phyloP scores from a whole-genome alignment of 2,888 invertebrate species.

The Sesia apiformis region DNA sequence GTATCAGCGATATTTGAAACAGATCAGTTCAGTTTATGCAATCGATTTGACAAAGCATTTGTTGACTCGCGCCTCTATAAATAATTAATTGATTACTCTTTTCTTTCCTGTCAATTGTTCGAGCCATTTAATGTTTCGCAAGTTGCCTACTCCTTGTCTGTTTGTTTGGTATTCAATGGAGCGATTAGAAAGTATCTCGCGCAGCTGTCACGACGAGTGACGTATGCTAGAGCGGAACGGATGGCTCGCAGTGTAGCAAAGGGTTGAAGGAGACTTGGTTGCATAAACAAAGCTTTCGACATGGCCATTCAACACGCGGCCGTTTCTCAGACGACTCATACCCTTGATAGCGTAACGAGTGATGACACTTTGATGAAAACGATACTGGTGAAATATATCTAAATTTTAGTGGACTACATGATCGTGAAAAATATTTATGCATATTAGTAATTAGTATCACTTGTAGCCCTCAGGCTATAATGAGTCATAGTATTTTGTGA shows the following conservation, averaged over 20 bases:
- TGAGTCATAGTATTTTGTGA: too few species aligned
- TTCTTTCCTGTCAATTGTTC: constrained; percentile 52
- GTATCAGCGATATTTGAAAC: background rate
- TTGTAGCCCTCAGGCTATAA: too few species aligned
- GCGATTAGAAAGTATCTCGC: constrained; percentile 66
- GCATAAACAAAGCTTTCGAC: constrained; percentile 62
- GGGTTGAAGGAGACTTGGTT: constrained; percentile 57
- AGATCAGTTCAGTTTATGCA: constrained; percentile 18
- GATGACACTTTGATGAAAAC: background rate
- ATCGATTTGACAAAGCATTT: constrained; percentile 30
- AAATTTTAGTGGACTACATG: too few species aligned
- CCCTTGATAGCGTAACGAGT: constrained; percentile 2
- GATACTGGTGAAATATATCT: too few species aligned
- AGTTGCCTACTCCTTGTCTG: constrained; percentile 46
- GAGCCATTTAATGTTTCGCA: constrained; percentile 54
- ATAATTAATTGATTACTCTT: constrained; percentile 55
- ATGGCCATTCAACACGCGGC: constrained; percentile 44
- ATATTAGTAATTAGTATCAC: too few species aligned
- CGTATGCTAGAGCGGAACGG: constrained; percentile 66
- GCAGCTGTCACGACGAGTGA: constrained; percentile 69
- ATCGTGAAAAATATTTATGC: too few species aligned
- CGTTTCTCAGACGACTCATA: constrained; percentile 25
- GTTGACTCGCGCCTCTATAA: constrained; percentile 38
- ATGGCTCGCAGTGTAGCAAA: constrained; percentile 42
- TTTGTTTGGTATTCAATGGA: constrained; percentile 61